These are phyloP conservation scores for Plotosus lineatus DNA, from an alignment of 2,113 vertebrate species.

Conservation along the genomic window DNA sequence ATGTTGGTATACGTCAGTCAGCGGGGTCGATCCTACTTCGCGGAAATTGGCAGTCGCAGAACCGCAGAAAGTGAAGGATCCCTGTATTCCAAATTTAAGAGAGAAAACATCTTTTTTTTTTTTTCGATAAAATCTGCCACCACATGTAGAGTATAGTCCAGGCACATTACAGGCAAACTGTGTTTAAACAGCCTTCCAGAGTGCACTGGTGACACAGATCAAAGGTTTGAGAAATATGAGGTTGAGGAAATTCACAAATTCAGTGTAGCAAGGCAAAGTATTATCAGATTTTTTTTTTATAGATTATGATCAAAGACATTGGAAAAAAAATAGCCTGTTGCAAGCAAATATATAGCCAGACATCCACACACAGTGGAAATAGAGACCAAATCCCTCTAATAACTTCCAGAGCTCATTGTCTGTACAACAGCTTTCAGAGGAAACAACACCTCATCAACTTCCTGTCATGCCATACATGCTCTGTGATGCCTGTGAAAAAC, in stretches of 20 bases:
- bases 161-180: not conserved
- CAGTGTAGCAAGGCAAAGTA: not conserved
- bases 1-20: too few species aligned
- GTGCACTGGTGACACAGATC: not conserved
- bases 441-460: slow-evolving; percentile 62
- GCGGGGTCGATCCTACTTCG: too few species aligned
- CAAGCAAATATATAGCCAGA: slow-evolving; percentile 2
- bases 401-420: slow-evolving; percentile 58
- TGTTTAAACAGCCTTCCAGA: slow-evolving; percentile 2
- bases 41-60: too few species aligned
- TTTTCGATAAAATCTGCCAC: slow-evolving; percentile 1
- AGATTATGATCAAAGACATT: not conserved
- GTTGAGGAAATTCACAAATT: not conserved
- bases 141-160: not conserved
- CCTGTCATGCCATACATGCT: slow-evolving; percentile 48
- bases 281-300: not conserved
- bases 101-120: not conserved
- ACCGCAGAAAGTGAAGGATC: not conserved
- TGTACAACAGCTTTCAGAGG: slow-evolving; percentile 52
- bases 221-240: not conserved
- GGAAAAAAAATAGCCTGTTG: not conserved
- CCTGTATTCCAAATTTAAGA: not conserved
- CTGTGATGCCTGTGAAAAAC: slow-evolving; percentile 31
- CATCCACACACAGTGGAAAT: slow-evolving; percentile 18
- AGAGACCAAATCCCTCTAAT: slow-evolving; percentile 47